Evolutionary conservation across 2,797 vertebrate species (phyloP), one percentile per base, ranked within the genome.

Genomic region (Aplochiton taeniatus): DNA sequence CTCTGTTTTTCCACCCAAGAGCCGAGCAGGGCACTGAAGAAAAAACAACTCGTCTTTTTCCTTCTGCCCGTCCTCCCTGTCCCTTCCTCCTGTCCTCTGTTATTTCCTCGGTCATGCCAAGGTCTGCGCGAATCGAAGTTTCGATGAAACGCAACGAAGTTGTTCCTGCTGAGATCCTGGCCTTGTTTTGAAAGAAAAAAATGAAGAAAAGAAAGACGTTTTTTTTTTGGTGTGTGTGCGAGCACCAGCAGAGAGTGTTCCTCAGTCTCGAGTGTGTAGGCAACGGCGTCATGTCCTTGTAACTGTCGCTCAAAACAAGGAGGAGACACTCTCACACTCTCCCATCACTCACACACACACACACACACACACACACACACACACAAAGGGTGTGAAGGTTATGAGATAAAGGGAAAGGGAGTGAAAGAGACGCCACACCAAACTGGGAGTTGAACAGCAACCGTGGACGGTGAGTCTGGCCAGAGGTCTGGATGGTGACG

Each of bases 271-370:
- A 31, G 31, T 31, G 31, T 31, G 31, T 31, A 31, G 31, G 31
- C 31, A 31, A 31, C 31, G 43, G 60, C 4, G 73, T 82, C 86
- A 83, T 86, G 80, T 85, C 83, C 85, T 83, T 84, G 79, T 81
- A 84, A 81, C 86, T 85, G 84, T 87, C 83, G 83, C 86, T 87
- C 81, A 79, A 81, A 73, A 58, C 74, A 55, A 56, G 11, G 41
- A 12, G 41, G 8, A 50, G 18, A 50, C 59, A n/a, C 59, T 14
- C 49, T 17, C 47, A 78, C 68, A 64, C 70, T 73, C 70, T 57
- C 50, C 47, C 52, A 42, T 41, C 44, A 61, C 19, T 8, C 31
- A 56, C 58, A 67, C 19, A 56, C 47, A 63, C 62, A 54, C 52
- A 53, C 18, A 20, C 55, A 43, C 52, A 8, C 60, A 11, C 63